phyloP scores from a whole-genome alignment of 2,113 vertebrate species.

The Cheirogaleus medius region DNA sequence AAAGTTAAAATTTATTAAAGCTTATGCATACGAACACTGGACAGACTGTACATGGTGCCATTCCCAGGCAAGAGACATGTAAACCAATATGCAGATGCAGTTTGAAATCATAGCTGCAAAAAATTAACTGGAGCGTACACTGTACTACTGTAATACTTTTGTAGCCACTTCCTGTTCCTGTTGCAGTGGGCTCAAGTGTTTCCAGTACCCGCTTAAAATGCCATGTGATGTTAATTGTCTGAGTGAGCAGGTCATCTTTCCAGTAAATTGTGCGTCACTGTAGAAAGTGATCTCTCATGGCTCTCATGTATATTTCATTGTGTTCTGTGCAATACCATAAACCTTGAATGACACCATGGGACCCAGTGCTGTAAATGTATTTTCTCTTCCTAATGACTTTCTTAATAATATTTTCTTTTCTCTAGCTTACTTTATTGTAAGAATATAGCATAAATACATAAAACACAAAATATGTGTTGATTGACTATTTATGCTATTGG shows the following conservation, averaged over 20 bases:
- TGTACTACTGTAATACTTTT: not conserved
- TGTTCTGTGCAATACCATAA: not conserved
- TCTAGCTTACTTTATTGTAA: not conserved
- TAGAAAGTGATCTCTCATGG: not conserved
- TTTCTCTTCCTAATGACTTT: not conserved
- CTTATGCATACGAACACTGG: not conserved
- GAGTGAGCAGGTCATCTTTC: not conserved
- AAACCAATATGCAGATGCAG: not conserved
- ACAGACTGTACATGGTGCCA: not conserved
- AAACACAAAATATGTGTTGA: not conserved
- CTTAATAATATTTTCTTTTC: not conserved
- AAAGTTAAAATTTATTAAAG: not conserved
- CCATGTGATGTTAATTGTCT: not conserved
- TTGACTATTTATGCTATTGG: not conserved
- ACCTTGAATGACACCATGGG: not conserved
- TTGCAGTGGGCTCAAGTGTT: not conserved
- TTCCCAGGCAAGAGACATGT: not conserved
- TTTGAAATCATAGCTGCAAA: not conserved
- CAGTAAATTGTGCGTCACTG: not conserved
- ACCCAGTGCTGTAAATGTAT: not conserved
- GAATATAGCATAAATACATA: not conserved
- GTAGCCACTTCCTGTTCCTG: not conserved
- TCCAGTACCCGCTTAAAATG: not conserved
- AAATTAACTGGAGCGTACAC: not conserved
- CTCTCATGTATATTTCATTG: not conserved